Percentiles rank a stretch among this genome's conserved stretches.
These are phyloP conservation scores for Bombus picipes DNA, from an alignment of 1,140 invertebrate species.

Conservation along the genomic window DNA sequence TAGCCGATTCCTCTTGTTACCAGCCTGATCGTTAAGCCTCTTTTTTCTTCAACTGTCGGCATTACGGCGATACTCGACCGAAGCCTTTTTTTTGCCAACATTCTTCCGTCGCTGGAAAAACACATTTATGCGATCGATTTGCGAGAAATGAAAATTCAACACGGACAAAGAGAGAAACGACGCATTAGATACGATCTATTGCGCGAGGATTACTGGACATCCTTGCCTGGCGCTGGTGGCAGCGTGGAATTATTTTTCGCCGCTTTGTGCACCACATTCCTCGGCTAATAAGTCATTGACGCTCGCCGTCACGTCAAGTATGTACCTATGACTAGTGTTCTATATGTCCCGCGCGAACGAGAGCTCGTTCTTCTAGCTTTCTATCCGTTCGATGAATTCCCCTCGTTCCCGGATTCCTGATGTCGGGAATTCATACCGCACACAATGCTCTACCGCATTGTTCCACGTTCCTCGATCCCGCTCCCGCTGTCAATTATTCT, in stretches of 20 bases:
- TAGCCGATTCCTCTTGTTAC: neutral
- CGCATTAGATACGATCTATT: neutral
- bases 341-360: constrained; percentile 27
- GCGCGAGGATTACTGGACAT: neutral
- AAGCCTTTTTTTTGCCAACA: neutral
- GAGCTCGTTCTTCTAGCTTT: constrained; percentile 51
- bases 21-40: constrained; percentile 4
- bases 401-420: constrained; percentile 47
- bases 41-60: neutral
- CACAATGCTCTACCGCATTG: constrained; percentile 59
- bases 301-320: constrained; percentile 38
- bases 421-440: constrained; percentile 54
- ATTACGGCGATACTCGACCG: constrained; percentile 2
- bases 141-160: constrained; percentile 31
- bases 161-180: neutral
- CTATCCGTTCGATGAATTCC: constrained; percentile 62
- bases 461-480: constrained; percentile 45
- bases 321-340: constrained; percentile 29
- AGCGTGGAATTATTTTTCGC: constrained; percentile 40
- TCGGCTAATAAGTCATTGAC: constrained; percentile 49
- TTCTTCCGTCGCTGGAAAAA: constrained; percentile 37
- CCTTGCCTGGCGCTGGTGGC: too few species aligned
- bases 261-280: neutral
- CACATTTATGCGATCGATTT: constrained; percentile 11
- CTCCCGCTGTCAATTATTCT: constrained; percentile 49